Evolutionary conservation across 2,797 vertebrate species (phyloP), one percentile per base, ranked within the genome.

Genomic region (Gallirallus australis): DNA sequence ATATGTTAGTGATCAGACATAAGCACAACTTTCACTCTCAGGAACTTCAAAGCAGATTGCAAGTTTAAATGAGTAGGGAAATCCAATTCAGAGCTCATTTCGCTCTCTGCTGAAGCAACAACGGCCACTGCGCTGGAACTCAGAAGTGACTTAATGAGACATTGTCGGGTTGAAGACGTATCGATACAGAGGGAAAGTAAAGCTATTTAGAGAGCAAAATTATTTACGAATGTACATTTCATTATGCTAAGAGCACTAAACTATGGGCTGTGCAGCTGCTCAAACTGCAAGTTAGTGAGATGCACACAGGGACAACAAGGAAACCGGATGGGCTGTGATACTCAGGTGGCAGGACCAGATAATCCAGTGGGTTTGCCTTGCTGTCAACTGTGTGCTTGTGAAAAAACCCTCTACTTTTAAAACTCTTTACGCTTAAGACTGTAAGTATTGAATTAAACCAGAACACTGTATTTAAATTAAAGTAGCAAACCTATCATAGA

Each of bases 81-180:
- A 86, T n/a, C 27, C 31, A 87, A 59, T 70, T 73, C 64, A 71
- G 84, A 83, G 73, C 45, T 91, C 48, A 75, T 96, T 94, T 86
- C 2, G 2, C 70, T 93, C 68, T 85, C 80, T 70, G 71, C 45
- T 80, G 90, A 90, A 93, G 60, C 64, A 90, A 89, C 5, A 20
- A 45, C 7, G 35, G 64, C 18, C 48, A n/a, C n/a, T 47, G 66
- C 25, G 56, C 39, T 60, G 53, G 66, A 96, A 86, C 12, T 90
- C 61, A 33, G 53, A 53, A 40, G 16, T 54, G 56, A 77, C 45
- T 86, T 82, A 82, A 86, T 71, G 63, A 83, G 91, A 84, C 35
- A 65, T 61, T 87, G 69, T 56, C 7, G 4, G 20, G 9, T 50
- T 79, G 59, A 90, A 86, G 40, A 73, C 13, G 5, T 40, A 57